phyloP scores from a whole-genome alignment of 1,140 invertebrate genomes.

The Pachyrhynchus sulphureomaculatus region DNA sequence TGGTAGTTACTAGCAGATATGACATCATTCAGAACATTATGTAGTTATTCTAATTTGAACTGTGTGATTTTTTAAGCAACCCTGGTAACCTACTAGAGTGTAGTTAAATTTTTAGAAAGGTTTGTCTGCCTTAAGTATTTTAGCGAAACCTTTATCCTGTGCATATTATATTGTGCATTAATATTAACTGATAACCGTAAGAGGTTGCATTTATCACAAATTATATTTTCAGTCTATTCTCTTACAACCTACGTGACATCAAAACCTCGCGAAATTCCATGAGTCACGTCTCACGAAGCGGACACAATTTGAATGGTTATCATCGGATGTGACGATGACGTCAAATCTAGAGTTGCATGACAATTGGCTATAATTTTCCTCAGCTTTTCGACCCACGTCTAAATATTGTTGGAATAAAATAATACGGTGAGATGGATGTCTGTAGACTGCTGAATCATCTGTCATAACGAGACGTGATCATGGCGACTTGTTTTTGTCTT shows the following conservation, averaged over 20 bases:
- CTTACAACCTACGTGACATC: background rate
- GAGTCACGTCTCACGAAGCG: background rate
- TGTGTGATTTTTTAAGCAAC: no score
- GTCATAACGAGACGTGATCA: conserved; percentile 23
- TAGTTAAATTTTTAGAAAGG: no score
- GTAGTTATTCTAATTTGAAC: no score
- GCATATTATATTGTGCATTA: no score
- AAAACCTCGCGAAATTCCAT: background rate
- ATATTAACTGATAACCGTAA: background rate
- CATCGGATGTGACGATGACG: no score
- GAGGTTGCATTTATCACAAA: background rate
- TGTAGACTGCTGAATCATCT: conserved; percentile 26
- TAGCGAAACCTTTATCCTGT: no score
- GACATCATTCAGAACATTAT: no score
- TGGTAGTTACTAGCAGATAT: no score
- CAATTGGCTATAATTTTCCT: no score
- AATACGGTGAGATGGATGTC: conserved; percentile 8
- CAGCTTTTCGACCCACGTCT: conserved; percentile 5
- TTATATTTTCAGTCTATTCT: background rate
- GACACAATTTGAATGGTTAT: background rate
- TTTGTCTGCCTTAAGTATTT: no score
- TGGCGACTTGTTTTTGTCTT: background rate
- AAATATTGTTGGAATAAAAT: conserved; percentile 30
- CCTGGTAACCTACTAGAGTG: no score
- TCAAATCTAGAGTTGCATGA: no score